Base-by-base conservation (phyloP, 2,113 vertebrate genomes). In the Mus spicilegus region DNA sequence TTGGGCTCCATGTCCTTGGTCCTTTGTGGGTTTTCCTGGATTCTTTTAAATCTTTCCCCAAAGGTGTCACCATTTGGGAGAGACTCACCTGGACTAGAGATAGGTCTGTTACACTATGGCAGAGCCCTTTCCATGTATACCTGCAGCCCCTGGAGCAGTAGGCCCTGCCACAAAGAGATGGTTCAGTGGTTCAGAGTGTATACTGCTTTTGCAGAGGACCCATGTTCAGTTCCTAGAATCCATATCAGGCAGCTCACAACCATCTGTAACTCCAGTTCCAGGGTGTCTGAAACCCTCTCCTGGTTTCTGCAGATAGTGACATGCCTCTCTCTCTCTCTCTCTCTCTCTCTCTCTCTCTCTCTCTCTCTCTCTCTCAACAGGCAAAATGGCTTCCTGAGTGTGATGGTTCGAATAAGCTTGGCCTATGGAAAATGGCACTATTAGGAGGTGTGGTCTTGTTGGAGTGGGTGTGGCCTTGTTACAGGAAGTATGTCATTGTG, bases 11-110 rank as follows among this genome's bases (percentile, higher is more conserved):
- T 17, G 22, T 63, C n/a, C 56, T 33, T 46, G 28, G 14, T 89
- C 65, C 28, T 89, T 93, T 76, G 78, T 67, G 65, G 94, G 11
- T 39, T 93, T 88, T 73, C 49, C 46, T 76, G 69, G 36, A 93
- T 17, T 89, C 63, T 22, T 39, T 17, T 72, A 67, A 78, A 63
- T 90, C 81, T 51, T 20, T 93, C 76, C 77, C 94, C 77, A 78
- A 69, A 89, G 61, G 12, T 78, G 56, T 77, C 33, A 77, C 19
- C 20, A 54, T 56, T 92, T 80, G 78, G 16, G 70, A 73, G 86
- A 26, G 54, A 65, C 87, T 88, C 46, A 28, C 39, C 67, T 28
- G 56, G 20, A 70, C 69, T 30, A n/a, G 20, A 20, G 26, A 9
- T 61, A 36, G 51, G 3, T 17, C 70, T 75, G 36, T 28, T 51